These are phyloP conservation scores for Notechis scutatus DNA, from an alignment of 2,113 vertebrate species.

Conservation along the genomic window DNA sequence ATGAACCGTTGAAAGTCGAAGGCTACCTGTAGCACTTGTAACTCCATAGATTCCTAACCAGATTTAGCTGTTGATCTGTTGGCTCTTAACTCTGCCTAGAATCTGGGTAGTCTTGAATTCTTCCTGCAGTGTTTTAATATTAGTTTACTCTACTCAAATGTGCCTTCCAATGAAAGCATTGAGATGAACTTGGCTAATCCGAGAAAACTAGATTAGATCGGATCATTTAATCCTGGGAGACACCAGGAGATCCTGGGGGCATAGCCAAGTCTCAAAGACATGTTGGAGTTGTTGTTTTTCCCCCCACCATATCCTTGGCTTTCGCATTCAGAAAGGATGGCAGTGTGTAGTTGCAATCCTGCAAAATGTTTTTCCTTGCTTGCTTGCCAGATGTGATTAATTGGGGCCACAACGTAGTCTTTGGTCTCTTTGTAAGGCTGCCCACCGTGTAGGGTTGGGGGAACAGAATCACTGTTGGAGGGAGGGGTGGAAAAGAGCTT, in stretches of 20 bases:
- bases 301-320: not conserved
- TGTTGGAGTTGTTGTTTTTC: not conserved
- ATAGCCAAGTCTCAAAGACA: not conserved
- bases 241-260: not conserved
- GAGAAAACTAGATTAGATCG: not conserved
- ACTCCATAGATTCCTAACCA: too few species aligned
- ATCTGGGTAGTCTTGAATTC: not conserved
- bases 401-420: too few species aligned
- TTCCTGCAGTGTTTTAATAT: not conserved
- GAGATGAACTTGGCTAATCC: not conserved
- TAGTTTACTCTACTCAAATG: not conserved
- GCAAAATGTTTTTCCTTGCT: not conserved
- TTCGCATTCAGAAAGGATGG: not conserved
- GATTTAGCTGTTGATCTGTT: too few species aligned
- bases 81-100: not conserved
- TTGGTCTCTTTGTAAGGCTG: too few species aligned
- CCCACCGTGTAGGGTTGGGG: too few species aligned
- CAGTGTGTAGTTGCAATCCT: not conserved
- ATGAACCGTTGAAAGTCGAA: too few species aligned
- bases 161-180: not conserved
- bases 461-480: not conserved
- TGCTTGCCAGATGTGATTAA: not conserved
- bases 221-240: not conserved
- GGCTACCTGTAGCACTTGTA: too few species aligned
- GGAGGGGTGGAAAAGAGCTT: not conserved